Evolutionary conservation across 2,888 invertebrate genomes (phyloP).

Genomic region (Phyllotreta striolata): DNA sequence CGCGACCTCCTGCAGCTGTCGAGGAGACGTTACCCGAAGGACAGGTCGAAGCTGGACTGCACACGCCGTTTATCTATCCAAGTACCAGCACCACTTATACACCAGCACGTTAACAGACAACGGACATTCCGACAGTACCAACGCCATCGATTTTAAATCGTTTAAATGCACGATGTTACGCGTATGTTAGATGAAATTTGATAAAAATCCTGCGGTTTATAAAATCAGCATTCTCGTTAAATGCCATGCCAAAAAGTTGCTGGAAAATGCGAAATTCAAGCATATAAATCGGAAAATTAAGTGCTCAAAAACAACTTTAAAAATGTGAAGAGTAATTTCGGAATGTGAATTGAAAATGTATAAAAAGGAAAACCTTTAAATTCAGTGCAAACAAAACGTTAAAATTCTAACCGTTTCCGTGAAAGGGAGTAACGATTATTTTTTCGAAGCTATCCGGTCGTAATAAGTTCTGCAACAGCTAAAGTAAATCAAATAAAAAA

Average conservation of each 20-base stretch:
- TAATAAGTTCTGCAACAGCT: conserved; percentile 22
- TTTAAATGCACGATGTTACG: conserved; percentile 1
- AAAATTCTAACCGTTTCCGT: conserved; percentile 28
- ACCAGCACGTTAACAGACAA: conserved; percentile 42
- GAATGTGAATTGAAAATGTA: conserved; percentile 5
- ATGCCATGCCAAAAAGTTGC: conserved; percentile 10
- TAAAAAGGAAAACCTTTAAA: conserved; percentile 6
- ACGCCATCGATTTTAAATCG: conserved; percentile 31
- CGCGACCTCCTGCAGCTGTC: conserved; percentile 53
- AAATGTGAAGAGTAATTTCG: neutral
- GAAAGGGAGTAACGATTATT: conserved; percentile 5
- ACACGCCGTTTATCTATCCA: conserved; percentile 80
- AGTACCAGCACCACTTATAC: conserved; percentile 52
- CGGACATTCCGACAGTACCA: conserved; percentile 36
- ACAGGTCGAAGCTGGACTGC: conserved; percentile 71
- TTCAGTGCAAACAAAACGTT: conserved; percentile 3
- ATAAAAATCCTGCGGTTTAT: no score
- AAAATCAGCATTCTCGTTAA: neutral
- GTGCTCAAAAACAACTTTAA: neutral
- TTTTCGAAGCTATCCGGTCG: conserved; percentile 18
- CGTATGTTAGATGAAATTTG: no score
- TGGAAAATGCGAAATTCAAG: conserved; percentile 13
- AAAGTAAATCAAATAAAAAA: conserved; percentile 5
- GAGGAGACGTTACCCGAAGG: conserved; percentile 56
- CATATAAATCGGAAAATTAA: conserved; percentile 5